Evolutionary conservation across 2,113 vertebrate genomes (phyloP), one percentile per base, ranked within the genome.

Genomic region (Orthonyx spaldingii): DNA sequence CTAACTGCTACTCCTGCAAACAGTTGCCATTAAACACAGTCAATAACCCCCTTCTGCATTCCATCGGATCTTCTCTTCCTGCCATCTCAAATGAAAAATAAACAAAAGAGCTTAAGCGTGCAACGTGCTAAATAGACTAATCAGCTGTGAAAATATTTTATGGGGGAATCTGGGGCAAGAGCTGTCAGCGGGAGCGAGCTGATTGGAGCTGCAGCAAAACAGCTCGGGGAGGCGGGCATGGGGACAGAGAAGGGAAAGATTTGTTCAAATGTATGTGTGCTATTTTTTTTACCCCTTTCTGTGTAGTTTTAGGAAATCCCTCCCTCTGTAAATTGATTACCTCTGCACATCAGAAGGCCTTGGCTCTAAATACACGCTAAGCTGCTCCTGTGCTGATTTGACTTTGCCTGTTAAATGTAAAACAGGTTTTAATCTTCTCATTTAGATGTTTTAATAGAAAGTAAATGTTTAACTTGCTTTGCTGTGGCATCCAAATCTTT

Each of bases 351-450:
- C 94, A 65, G 95, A 89, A 37, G 7, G 60, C 80, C 78, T 78
- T 26, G 52, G 90, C 85, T 84, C 78, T 93, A 83, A 93, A 66
- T 60, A 61, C 6, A 17, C 0, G 4, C 44, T 94, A 95, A 76
- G 94, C 96, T 69, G 94, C 92, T 72, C 39, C 84, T 79, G 33
- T 85, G 92, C 95, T 91, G 89, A 87, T 97, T 89, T 94, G 96
- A 93, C 70, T 74, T 88, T 97, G 89, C 89, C 93, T 95, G 95
- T 93, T 96, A 94, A 84, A 94, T 79, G 84, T 95, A 97, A 97
- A 98, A 86, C 71, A 97, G 97, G 87, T 94, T 97, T 98, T 98
- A 98, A 98, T 98, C 97, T 97, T 96, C 97, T 96, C 97, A 96
- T 97, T 96, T 97, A 94, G 97, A 89, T 94, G 91, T 96, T 97